Evolutionary conservation across 2,888 invertebrate species (phyloP), one percentile per base, ranked within the genome.

Genomic region (Dysmachus trigonus): DNA sequence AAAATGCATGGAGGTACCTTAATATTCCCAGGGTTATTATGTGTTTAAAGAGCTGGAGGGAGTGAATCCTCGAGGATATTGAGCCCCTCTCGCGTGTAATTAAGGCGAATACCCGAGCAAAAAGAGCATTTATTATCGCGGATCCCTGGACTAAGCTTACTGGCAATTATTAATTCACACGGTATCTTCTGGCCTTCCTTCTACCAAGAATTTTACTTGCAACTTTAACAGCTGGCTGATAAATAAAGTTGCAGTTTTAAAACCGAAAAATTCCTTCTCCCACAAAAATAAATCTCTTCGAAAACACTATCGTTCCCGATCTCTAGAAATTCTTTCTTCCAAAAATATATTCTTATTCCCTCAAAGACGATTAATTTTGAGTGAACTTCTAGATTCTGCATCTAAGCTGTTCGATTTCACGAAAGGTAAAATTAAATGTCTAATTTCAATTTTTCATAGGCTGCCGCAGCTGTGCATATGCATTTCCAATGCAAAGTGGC

Each of bases 1-100:
- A 79, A 79, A 79, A 79, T 79, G 38, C 79, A 51, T 51, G 30
- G 51, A 47, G 47, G 79, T 79, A 51, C 27, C 79, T 47, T n/a
- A 79, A 79, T 30, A 31, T n/a, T 47, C 31, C 51, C 47, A 51
- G 51, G 22, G 18, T 51, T 30, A 79, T 79, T 76, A 79, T 31
- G 51, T 77, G 41, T 77, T 41, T 79, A 51, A 77, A 33, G 35
- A 77, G 22, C 22, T 38, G 73, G 15, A 71, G 35, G 18, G 35
- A 73, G 35, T 33, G 33, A 15, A 13, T 10, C n/a, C n/a, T 5
- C n/a, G 33, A 30, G n/a, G 73, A 35, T 31, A 73, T 33, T n/a
- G 27, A 31, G 73, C 33, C 13, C n/a, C 35, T 33, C 73, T 33
- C 73, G 79, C 79, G 51, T 27, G 30, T 51, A 79, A 79, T 79